phyloP scores from a whole-genome alignment of 2,797 vertebrate species.

The Hypotaenidia okinawae region DNA sequence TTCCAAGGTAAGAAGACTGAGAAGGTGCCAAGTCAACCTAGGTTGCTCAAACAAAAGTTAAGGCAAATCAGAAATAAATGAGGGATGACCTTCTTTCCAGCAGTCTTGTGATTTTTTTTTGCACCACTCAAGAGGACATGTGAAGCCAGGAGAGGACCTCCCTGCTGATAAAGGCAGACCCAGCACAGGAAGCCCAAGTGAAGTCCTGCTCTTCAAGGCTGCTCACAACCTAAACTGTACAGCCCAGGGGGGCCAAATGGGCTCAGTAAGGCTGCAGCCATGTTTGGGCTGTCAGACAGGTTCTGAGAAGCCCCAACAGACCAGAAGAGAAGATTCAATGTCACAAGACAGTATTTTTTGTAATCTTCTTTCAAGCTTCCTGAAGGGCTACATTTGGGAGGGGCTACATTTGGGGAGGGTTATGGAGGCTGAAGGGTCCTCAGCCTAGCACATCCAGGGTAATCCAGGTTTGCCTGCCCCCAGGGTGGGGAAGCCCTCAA shows the following conservation, averaged over 20 bases:
- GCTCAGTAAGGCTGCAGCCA: neutral
- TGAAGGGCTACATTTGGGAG: neutral
- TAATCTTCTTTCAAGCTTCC: neutral
- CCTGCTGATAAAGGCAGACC: neutral
- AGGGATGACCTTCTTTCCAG: neutral
- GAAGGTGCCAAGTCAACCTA: neutral
- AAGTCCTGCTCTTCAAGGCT: neutral
- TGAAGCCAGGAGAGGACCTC: neutral
- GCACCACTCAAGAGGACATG: neutral
- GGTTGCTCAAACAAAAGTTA: neutral
- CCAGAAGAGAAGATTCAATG: accelerated
- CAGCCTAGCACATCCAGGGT: neutral
- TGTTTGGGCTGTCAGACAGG: neutral
- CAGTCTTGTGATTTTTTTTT: neutral
- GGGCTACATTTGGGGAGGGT: neutral
- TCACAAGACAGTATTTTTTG: neutral
- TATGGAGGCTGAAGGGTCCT: neutral
- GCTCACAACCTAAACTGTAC: accelerated
- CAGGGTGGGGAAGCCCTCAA: neutral
- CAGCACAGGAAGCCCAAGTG: neutral
- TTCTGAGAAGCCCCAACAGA: neutral
- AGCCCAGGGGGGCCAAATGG: neutral
- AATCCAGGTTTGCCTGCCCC: neutral
- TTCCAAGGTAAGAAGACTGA: neutral
- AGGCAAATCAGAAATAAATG: neutral